These are phyloP conservation scores for Alectoris magna DNA, from an alignment of 2,797 vertebrate species.

Conservation along the genomic window DNA sequence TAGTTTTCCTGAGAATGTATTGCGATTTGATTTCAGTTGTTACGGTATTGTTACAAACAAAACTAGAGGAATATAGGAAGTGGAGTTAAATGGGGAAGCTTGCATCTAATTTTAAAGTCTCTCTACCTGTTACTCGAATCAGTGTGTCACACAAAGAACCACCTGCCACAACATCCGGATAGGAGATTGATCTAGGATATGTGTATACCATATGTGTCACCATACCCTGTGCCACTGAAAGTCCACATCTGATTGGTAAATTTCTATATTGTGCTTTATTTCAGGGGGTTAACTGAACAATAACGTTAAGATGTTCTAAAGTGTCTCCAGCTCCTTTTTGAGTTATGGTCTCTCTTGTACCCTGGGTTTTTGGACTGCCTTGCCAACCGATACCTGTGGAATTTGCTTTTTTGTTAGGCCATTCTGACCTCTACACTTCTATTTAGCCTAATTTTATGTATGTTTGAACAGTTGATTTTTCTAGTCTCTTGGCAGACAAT, in stretches of 20 bases:
- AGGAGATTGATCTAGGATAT: neutral
- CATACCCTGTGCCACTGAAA: neutral
- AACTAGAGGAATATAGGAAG: neutral
- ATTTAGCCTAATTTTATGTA: neutral
- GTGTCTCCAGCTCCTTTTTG: neutral
- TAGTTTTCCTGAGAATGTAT: neutral
- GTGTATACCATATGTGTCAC: neutral
- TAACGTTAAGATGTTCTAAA: neutral
- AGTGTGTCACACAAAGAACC: neutral
- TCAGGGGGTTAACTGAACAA: neutral
- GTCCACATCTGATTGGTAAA: neutral
- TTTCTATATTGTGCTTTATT: neutral
- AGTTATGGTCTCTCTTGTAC: neutral
- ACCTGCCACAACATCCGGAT: neutral
- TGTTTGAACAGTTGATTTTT: conserved; percentile 1
- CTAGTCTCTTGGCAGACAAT: conserved; percentile 15
- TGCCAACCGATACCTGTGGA: neutral
- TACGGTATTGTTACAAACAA: neutral
- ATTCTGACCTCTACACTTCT: neutral
- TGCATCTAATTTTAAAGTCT: neutral
- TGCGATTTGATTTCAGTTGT: neutral
- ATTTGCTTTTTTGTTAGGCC: neutral
- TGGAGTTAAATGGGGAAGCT: neutral
- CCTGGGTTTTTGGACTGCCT: neutral
- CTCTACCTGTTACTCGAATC: neutral